Base-by-base conservation (phyloP, 1,140 invertebrate genomes). In the Drosophila ogumai region DNA sequence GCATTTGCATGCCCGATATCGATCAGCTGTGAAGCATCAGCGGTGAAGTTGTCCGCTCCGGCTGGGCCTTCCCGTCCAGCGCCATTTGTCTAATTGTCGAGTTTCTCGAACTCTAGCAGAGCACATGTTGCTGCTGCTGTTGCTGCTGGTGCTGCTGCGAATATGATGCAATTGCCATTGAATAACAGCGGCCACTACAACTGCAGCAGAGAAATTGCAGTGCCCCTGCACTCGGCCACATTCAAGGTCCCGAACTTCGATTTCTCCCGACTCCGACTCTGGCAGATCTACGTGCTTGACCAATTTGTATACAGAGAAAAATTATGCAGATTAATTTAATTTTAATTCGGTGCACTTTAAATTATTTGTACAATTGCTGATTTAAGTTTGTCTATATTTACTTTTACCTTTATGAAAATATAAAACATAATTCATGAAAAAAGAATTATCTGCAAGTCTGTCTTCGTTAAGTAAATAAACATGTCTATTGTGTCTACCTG, bases 231-330 rank as follows among this genome's bases (percentile, higher is more conserved):
- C 25, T 52, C 40, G 34, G 34, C 66, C 57, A 47, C 66, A 81
- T 75, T 84, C 85, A 88, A 88, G 85, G 85, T 88, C 85, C 73
- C 80, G 84, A 88, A 73, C 80, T 73, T 75, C 77, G 85, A 88
- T 88, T 88, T 84, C 81, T 80, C 84, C 69, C 50, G 52, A 68
- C 49, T 64, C 60, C 49, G 68, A 74, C 74, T 65, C 46, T 44
- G 63, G 71, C 28, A 60, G 75, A 87, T 87, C 66, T 82, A 87
- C 84, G 80, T 87, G 80, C 76, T 77, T 79, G 82, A 75, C 82
- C 68, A 87, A 87, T 87, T 86, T 59, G 67, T 38, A 38, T 55
- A 55, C 52, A 55, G 52, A 55, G 52, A 55, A 55, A 55, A 38
- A 55, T 55, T 8, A 38, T 6, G 52, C 34, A 12, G 34, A 38